Base-by-base conservation (phyloP, 2,888 invertebrate genomes). In the Parochlus steinenii region DNA sequence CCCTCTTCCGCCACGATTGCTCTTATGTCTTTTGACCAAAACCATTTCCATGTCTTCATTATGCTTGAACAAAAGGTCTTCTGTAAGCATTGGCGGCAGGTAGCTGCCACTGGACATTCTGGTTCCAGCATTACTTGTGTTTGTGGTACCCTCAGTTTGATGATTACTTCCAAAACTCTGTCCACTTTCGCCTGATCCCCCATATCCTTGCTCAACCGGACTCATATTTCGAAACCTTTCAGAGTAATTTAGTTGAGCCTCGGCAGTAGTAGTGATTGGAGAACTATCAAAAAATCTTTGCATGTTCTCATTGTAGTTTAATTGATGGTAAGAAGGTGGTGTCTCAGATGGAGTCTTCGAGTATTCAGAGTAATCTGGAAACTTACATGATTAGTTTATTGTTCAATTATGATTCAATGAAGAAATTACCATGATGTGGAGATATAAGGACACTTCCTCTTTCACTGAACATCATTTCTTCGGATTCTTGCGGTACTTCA, bases 271-370 rank as follows among this genome's bases (percentile, higher is more conserved):
- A 2, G 72, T 74, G 42, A 68, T 65, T 1, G 74, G 73, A 44
- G 72, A 69, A 48, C 74, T 74, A 50, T 71, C 67, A 49, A 74
- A 74, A 52, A 73, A 74, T 43, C 72, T 63, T 50, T 75, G 70
- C 41, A 82, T 60, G 48, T 79, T 89, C 47, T 85, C 83, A 47
- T 79, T 80, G 52, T 80, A 86, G 56, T 85, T 89, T 6, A 86
- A 63, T 51, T 82, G 83, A 48, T 73, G 80, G 61, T 87, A 87
- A 49, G 80, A 85, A 6, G 81, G 72, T 1, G 76, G 78, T 1
- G 82, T 80, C 48, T 76, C 81, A 0, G 74, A 72, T 17, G 81
- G 80, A 8, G 79, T 76, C 54, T 79, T 80, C n/a, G n/a, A n/a
- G n/a, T n/a, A n/a, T n/a, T n/a, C n/a, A n/a, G n/a, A n/a, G n/a